Evolutionary conservation across 2,113 vertebrate genomes (phyloP), one percentile per base, ranked within the genome.

Genomic region (Fregetta grallaria): DNA sequence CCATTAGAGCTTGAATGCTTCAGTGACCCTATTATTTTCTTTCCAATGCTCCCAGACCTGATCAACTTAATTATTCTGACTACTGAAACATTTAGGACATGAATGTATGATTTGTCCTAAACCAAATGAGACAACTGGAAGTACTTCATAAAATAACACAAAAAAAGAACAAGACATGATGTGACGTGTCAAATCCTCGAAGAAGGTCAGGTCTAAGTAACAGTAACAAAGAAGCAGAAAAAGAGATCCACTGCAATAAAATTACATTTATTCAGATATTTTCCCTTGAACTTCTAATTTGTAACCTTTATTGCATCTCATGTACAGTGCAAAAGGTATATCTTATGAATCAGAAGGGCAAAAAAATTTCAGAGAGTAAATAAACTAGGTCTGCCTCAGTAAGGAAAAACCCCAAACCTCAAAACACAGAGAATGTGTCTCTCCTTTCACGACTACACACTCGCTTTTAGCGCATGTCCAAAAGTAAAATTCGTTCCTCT

Each of bases 21-120:
- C 97, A 98, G 26, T 97, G 97, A 98, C 97, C 97, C 96, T 97
- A 93, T 98, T 98, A 97, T 97, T 98, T 98, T 97, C 92, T 97
- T 97, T 97, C 86, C 91, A 94, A 8, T 94, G 92, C 81, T 98
- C 97, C 97, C 97, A 96, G 93, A 97, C 97, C 97, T 95, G 97
- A 98, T 98, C 98, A 96, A 85, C 94, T 98, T 98, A 98, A 98
- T 98, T 98, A 98, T 98, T 98, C 97, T 97, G 96, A 98, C 92
- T 97, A 98, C 96, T 49, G 88, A 97, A 98, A 98, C 96, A 98
- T 97, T 98, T 95, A 97, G 96, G 97, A 97, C 97, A 88, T 63
- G 95, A 97, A 97, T 34, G 87, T 97, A 95, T 94, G 96, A 97
- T 98, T 97, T 97, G 89, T 93, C 98, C 97, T 89, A 98, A 98